Base-by-base conservation (phyloP, 2,113 vertebrate genomes). In the Zapus hudsonius region DNA sequence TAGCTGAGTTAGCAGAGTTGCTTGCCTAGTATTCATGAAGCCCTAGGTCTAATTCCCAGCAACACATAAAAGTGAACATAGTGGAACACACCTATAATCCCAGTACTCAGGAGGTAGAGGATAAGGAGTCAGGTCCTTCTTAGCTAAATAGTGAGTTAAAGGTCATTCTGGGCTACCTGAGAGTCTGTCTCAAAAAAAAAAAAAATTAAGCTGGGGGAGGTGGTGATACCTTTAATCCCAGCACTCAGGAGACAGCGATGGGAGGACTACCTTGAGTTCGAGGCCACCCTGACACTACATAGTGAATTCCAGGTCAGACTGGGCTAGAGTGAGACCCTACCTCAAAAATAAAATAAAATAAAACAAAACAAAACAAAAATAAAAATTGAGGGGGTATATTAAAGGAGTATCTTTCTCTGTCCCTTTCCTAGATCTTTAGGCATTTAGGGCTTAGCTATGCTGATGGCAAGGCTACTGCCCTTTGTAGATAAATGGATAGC, bases 391-490 rank as follows among this genome's bases (percentile, higher is more conserved):
- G 7, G 17, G 17, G 31, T 25, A 16, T 33, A 36, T 16, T 69
- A 40, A 38, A 57, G 33, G 23, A 40, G 9, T 38, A n/a, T 67
- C 11, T 75, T 85, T 57, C 82, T 78, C 52, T 29, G 44, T 7
- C 15, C n/a, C 20, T 75, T 63, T 64, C 27, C 40, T 64, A 36
- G 63, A 72, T 73, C 67, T 91, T 55, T 87, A 63, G 38, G 33
- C 84, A 6, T 52, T 67, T 78, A 78, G 31, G 44, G 36, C 64
- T 73, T 82, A 80, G 57, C 47, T 81, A 75, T 22, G 20, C 31
- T 64, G 31, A 80, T 61, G 75, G 42, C 63, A 89, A 91, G 81
- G 52, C 31, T 92, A 72, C 84, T 89, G 64, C 15, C 22, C 52
- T 20, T 81, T 86, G 72, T 64, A 5, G 52, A 88, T 52, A 93